Percentiles rank a stretch among this genome's conserved stretches.
Conservation (phyloP, 2,797 vertebrate species). For the Rachycentron canadum region DNA sequence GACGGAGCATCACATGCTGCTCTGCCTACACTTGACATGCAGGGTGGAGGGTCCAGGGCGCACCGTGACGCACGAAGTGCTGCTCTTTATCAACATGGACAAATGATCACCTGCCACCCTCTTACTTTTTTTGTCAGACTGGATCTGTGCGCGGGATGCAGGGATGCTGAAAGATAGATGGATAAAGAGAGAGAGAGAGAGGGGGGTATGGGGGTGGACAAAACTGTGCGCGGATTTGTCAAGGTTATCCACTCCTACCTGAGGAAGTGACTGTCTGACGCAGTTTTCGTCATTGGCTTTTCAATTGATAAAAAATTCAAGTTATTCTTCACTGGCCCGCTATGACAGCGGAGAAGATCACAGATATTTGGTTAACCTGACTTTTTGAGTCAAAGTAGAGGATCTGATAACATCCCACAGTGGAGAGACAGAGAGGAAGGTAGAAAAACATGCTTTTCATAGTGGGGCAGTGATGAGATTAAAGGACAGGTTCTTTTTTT, state of each 20-base stretch:
- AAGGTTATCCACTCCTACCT: conserved; percentile 78
- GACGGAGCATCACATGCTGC: conserved; percentile 77
- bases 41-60: conserved; percentile 68
- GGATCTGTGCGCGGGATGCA: neutral
- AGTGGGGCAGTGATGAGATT: neutral
- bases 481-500: neutral
- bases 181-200: neutral
- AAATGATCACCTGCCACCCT: conserved; percentile 39
- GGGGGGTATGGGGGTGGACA: neutral
- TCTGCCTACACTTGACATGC: conserved; percentile 65
- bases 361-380: neutral
- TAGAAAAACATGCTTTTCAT: neutral
- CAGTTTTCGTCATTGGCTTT: conserved; percentile 51
- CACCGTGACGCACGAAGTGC: conserved; percentile 74
- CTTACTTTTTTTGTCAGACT: conserved; percentile 33
- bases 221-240: conserved; percentile 41
- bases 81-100: conserved; percentile 22
- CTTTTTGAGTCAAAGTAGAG: neutral
- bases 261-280: conserved; percentile 66
- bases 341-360: neutral
- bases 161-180: neutral
- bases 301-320: conserved; percentile 50
- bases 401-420: neutral
- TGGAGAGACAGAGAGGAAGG: neutral
- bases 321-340: conserved; percentile 1